Percentiles rank a stretch among this genome's conserved stretches.
phyloP scores from a whole-genome alignment of 2,797 vertebrate genomes.

The Kryptopterus vitreolus region DNA sequence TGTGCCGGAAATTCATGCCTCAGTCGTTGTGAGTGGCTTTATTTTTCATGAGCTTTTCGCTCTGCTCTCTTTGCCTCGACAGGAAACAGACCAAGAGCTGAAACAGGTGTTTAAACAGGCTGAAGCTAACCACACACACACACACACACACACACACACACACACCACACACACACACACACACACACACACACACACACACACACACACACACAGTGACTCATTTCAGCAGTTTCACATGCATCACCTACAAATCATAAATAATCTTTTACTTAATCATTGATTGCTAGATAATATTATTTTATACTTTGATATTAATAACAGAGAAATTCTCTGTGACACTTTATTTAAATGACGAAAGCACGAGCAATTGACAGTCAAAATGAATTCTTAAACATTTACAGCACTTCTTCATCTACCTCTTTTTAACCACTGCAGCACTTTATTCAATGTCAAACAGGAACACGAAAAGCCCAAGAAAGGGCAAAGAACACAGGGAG shows the following conservation, averaged over 20 bases:
- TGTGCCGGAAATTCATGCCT: slow-evolving; percentile 46
- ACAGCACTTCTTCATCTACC: not conserved
- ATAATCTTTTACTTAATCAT: slow-evolving; percentile 1
- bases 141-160: not conserved
- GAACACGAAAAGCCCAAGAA: too few species aligned
- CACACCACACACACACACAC: slow-evolving; percentile 2
- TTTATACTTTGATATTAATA: too few species aligned
- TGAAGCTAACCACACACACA: slow-evolving; percentile 18
- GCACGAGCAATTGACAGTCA: slow-evolving; percentile 2
- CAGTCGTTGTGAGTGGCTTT: slow-evolving; percentile 47
- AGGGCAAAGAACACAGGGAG: too few species aligned
- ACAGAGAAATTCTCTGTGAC: too few species aligned
- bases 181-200: too few species aligned
- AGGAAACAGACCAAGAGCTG: slow-evolving; percentile 66
- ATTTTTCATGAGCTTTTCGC: slow-evolving; percentile 46
- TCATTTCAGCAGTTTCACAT: slow-evolving; percentile 16
- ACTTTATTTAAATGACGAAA: not conserved
- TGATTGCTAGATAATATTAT: not conserved
- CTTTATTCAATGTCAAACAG: slow-evolving; percentile 3
- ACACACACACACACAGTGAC: not conserved
- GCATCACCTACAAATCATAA: not conserved
- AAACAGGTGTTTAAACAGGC: slow-evolving; percentile 55
- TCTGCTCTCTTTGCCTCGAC: slow-evolving; percentile 57
- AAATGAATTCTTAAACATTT: not conserved
- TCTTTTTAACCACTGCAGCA: not conserved